Evolutionary conservation across 2,888 invertebrate genomes (phyloP).

Genomic region (Rhamphomyia laevipes): DNA sequence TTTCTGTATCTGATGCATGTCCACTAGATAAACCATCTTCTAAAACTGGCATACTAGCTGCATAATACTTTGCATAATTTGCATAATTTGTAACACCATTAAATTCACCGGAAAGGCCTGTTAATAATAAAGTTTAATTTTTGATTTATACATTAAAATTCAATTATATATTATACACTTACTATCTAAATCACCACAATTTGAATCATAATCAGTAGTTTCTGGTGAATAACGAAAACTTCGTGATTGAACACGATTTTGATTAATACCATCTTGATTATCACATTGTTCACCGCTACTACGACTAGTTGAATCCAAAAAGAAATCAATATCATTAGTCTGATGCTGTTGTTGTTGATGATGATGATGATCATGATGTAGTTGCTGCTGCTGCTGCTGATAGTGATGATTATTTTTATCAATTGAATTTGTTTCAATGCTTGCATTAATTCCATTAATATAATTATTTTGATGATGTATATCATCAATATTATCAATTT

Average conservation of each 20-base stretch:
- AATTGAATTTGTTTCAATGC: conserved; percentile 9
- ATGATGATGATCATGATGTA: conserved; percentile 16
- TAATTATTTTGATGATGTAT: conserved; percentile 5
- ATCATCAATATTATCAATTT: conserved; percentile 5
- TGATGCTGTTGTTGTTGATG: conserved; percentile 16
- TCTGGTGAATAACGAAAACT: conserved; percentile 87
- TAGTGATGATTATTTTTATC: conserved; percentile 10
- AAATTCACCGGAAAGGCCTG: conserved; percentile 41
- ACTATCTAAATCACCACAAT: conserved; percentile 71
- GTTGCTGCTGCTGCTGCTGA: neutral
- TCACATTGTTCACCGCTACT: conserved; percentile 36
- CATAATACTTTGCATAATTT: conserved; percentile 54
- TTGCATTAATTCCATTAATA: conserved; percentile 7
- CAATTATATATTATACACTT: conserved; percentile 35
- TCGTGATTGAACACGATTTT: conserved; percentile 46
- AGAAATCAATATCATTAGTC: conserved; percentile 35
- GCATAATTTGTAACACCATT: conserved; percentile 47
- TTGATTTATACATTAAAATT: neutral
- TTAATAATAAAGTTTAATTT: conserved; percentile 3
- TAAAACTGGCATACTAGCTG: conserved; percentile 76
- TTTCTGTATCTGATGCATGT: conserved; percentile 85
- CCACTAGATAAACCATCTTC: conserved; percentile 92
- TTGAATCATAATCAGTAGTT: conserved; percentile 84
- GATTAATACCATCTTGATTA: conserved; percentile 34
- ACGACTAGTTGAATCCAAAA: conserved; percentile 36